Base-by-base conservation (phyloP, 2,797 vertebrate genomes). In the Arrhamphus sclerolepis region DNA sequence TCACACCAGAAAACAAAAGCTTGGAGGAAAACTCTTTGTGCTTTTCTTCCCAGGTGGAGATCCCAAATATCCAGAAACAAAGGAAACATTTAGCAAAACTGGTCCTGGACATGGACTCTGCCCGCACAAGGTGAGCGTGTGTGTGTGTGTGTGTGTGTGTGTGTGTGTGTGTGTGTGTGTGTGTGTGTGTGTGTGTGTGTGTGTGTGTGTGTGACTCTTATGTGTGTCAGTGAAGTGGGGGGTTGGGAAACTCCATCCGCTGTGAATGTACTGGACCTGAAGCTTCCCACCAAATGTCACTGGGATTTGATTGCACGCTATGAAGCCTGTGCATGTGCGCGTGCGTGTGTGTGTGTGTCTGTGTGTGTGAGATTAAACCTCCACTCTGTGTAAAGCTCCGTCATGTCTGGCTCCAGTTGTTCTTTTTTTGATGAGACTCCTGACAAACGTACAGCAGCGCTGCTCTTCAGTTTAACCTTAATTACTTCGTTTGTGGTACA, bases 31-130 rank as follows among this genome's bases (percentile, higher is more conserved):
- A 22, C 46, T 67, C 56, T 75, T 18, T 80, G 38, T 60, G 73
- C 57, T 22, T 65, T 62, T 34, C 34, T 47, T 77, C 68, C 46
- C 87, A 98, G 97, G 95, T 98, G 82, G 96, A 98, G 88, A 98
- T 98, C 82, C 97, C 97, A 28, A 98, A 98, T 53, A 98, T 98
- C 88, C 97, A 98, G 81, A 98, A 98, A 89, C 96, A 98, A 90
- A 96, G 96, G 88, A 98, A 98, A 83, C 96, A 98, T 83, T 93
- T 98, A 92, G 95, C 96, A 0, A 98, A 98, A 84, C 91, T 98
- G 16, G 97, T 98, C 62, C 88, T 98, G 91, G 96, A 98, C 90
- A 97, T 98, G 97, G 97, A 98, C 84, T 97, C 96, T 26, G 96
- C 96, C 28, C 93, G 95, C 56, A 94, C 96, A 0, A 90, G 97